Evolutionary conservation across 1,140 invertebrate genomes (phyloP).

Genomic region (Cepaea nemoralis): DNA sequence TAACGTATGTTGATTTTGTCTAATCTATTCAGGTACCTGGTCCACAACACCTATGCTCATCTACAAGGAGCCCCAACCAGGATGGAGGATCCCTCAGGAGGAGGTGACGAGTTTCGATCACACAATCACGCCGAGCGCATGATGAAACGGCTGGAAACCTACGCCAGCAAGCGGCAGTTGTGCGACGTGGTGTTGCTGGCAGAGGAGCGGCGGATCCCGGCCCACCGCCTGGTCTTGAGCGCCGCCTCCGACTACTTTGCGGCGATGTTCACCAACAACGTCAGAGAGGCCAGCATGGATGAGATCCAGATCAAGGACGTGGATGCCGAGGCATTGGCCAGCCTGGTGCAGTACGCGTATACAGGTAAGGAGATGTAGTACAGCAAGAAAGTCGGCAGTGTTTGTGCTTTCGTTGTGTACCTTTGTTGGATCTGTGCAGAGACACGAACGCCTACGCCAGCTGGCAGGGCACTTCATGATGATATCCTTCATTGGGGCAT

Average conservation of each 20-base stretch:
- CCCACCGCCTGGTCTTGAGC: slow-evolving; percentile 84
- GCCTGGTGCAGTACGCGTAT: slow-evolving; percentile 89
- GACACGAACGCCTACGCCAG: too few relatives aligned
- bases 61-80: slow-evolving; percentile 36
- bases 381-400: too few relatives aligned
- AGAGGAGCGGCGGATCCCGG: slow-evolving; percentile 77
- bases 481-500: too few relatives aligned
- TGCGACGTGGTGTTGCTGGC: slow-evolving; percentile 68
- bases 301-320: slow-evolving; percentile 88
- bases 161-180: slow-evolving; percentile 79
- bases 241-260: slow-evolving; percentile 94
- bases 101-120: slow-evolving; percentile 81
- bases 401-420: too few relatives aligned
- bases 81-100: slow-evolving; percentile 30
- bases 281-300: slow-evolving; percentile 84
- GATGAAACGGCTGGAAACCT: slow-evolving; percentile 84
- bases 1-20: too few relatives aligned
- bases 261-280: slow-evolving; percentile 91
- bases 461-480: too few relatives aligned
- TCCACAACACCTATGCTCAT: slow-evolving; percentile 58
- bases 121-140: slow-evolving; percentile 85
- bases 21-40: slow-evolving; percentile 57
- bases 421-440: too few relatives aligned
- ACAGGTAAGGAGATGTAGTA: slow-evolving; percentile 79
- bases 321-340: slow-evolving; percentile 85